Conservation (phyloP, 2,113 vertebrate species). For the Grus americana region DNA sequence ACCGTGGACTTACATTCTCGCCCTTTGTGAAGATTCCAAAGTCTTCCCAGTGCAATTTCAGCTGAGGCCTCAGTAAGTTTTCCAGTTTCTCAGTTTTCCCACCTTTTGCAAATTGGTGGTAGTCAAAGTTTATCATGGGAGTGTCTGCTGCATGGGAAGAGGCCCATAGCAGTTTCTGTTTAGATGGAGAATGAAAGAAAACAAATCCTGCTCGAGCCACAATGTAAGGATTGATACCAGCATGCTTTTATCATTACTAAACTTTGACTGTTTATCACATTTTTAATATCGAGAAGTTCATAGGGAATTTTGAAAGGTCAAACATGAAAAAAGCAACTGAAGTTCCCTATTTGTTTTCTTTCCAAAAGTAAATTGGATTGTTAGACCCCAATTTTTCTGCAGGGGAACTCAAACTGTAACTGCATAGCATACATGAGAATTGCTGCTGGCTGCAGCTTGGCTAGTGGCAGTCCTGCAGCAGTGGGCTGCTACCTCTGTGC, state of each 20-base stretch:
- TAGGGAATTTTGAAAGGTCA: neutral
- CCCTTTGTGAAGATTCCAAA: conserved; percentile 76
- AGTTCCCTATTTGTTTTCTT: neutral
- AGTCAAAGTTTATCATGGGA: conserved; percentile 87
- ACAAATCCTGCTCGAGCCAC: neutral
- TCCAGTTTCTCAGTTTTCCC: conserved; percentile 79
- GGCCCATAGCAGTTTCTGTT: conserved; percentile 82
- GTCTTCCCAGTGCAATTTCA: conserved; percentile 79
- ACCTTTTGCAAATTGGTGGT: conserved; percentile 79
- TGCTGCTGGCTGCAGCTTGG: neutral
- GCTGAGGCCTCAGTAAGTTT: conserved; percentile 75
- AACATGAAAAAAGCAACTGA: neutral
- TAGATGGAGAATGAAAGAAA: neutral
- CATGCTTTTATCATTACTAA: neutral
- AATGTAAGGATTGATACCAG: neutral
- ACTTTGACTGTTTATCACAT: neutral
- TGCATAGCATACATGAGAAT: neutral
- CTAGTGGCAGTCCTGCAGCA: neutral
- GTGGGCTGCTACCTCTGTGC: neutral
- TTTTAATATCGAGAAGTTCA: neutral
- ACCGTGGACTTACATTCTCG: conserved; percentile 71
- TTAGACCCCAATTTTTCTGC: neutral
- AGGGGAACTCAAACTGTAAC: neutral
- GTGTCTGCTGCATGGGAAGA: conserved; percentile 77
- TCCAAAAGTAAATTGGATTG: neutral